Conservation (phyloP, 2,888 invertebrate species). For the Arge pagana region DNA sequence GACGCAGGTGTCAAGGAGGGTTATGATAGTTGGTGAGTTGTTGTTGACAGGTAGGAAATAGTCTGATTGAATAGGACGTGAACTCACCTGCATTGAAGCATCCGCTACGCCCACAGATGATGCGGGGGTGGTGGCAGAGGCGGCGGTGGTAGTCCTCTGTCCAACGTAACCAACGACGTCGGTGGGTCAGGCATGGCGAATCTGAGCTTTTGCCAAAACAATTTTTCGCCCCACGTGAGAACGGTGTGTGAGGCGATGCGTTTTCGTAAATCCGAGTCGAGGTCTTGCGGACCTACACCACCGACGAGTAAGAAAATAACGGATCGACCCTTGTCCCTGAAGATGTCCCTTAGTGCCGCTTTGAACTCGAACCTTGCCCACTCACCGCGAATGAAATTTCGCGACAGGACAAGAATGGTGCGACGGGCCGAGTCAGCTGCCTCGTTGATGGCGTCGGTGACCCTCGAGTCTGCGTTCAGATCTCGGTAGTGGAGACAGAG, state of each 20-base stretch:
- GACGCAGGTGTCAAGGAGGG: no score
- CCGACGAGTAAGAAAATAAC: conserved; percentile 85
- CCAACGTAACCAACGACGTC: conserved; percentile 27
- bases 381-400: conserved; percentile 87
- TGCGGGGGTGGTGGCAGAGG: conserved; percentile 67
- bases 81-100: conserved; percentile 69
- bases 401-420: conserved; percentile 83
- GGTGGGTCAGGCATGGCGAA: conserved; percentile 77
- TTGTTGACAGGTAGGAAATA: no score
- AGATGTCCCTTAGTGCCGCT: conserved; percentile 83
- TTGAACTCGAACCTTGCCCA: conserved; percentile 92
- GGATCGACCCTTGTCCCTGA: conserved; percentile 79
- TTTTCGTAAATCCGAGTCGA: conserved; percentile 84
- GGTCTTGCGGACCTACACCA: conserved; percentile 80
- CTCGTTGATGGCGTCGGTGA: conserved; percentile 86
- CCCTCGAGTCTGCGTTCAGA: conserved; percentile 81
- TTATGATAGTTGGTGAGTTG: no score
- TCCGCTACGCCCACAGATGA: conserved; percentile 77
- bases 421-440: conserved; percentile 85
- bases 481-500: conserved; percentile 87
- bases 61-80: no score
- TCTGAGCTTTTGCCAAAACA: conserved; percentile 91
- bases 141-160: conserved; percentile 53
- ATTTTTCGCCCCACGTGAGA: conserved; percentile 86
- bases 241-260: conserved; percentile 86